phyloP scores from a whole-genome alignment of 2,797 vertebrate genomes.

The Oceanodroma leucorhoa region DNA sequence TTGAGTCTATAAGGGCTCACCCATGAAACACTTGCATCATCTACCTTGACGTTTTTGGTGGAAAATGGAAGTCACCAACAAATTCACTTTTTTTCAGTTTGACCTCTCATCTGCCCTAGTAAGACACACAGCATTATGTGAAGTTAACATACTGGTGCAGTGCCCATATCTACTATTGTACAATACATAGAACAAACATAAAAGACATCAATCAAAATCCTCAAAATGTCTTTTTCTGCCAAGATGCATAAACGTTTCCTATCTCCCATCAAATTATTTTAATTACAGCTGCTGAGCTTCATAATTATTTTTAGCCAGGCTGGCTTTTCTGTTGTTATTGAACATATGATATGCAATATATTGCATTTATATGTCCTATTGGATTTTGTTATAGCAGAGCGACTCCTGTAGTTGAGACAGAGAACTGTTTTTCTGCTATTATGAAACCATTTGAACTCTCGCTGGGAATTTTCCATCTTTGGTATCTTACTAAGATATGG shows the following conservation, averaged over 20 bases:
- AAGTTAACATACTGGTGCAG: conserved; percentile 36
- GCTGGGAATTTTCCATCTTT: neutral
- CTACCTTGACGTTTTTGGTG: neutral
- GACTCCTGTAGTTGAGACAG: conserved; percentile 24
- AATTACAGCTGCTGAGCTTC: conserved; percentile 76
- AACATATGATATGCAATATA: conserved; percentile 54
- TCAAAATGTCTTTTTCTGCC: conserved; percentile 76
- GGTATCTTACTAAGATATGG: neutral
- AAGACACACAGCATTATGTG: neutral
- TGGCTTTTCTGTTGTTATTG: conserved; percentile 63
- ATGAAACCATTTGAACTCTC: neutral
- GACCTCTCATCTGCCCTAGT: neutral
- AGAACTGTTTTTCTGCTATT: neutral
- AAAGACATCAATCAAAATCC: conserved; percentile 76
- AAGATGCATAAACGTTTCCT: conserved; percentile 74
- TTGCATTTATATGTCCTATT: conserved; percentile 27
- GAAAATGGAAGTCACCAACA: neutral
- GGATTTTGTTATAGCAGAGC: conserved; percentile 30
- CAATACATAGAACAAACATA: conserved; percentile 62
- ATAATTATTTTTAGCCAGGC: conserved; percentile 68
- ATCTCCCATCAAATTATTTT: conserved; percentile 79
- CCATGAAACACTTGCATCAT: neutral
- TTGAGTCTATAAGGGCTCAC: neutral
- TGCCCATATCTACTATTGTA: conserved; percentile 56
- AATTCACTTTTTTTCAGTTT: neutral